phyloP scores from a whole-genome alignment of 2,888 invertebrate species.

The Andrena praecox region DNA sequence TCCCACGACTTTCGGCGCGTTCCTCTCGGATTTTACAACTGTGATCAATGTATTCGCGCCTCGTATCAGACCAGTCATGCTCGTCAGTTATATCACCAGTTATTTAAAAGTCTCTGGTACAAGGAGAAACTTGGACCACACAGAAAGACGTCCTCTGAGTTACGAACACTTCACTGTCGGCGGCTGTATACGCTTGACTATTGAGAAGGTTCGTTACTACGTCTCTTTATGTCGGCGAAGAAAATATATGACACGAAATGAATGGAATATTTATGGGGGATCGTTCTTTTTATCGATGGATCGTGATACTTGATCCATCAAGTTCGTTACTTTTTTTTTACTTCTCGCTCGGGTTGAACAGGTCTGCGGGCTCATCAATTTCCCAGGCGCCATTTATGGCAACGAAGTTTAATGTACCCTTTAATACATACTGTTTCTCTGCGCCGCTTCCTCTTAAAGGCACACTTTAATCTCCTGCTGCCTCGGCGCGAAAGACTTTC shows the following conservation, averaged over 20 bases:
- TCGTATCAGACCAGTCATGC: too few species aligned
- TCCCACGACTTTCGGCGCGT: conserved; percentile 17
- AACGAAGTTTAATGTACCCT: conserved; percentile 24
- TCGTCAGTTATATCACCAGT: too few species aligned
- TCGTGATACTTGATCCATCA: not conserved
- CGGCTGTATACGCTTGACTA: not conserved
- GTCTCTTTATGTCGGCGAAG: not conserved
- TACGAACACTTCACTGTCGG: not conserved
- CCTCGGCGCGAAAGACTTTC: conserved; percentile 5
- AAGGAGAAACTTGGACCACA: too few species aligned
- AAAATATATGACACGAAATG: not conserved
- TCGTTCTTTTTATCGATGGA: not conserved
- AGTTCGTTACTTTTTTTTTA: conserved; percentile 7
- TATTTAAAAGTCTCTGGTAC: too few species aligned
- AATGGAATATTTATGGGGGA: not conserved
- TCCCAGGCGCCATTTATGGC: conserved; percentile 5
- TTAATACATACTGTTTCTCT: conserved; percentile 46
- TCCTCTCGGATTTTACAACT: conserved; percentile 8
- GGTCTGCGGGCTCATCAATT: conserved; percentile 12
- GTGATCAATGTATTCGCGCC: conserved; percentile 1
- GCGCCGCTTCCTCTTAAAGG: not conserved
- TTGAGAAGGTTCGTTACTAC: not conserved
- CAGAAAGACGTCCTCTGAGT: not conserved
- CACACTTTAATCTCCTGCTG: conserved; percentile 17
- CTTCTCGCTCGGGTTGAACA: not conserved